Evolutionary conservation across 2,113 vertebrate species (phyloP), one percentile per base, ranked within the genome.

Genomic region (Hypocryptadius cinnamomeus): DNA sequence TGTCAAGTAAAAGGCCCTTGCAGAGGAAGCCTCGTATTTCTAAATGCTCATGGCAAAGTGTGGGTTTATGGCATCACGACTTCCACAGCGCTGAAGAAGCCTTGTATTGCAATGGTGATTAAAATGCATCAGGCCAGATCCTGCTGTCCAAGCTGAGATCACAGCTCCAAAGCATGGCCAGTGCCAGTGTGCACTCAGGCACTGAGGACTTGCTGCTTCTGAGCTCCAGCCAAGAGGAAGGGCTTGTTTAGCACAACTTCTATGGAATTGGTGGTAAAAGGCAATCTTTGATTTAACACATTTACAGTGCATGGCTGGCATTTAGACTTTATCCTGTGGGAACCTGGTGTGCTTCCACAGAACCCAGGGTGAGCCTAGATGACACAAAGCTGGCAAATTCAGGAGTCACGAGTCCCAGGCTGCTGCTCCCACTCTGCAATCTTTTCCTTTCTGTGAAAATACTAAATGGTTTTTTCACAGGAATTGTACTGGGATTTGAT

Each of bases 51-150:
- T 8, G 74, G 74, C 2, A 8, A 54, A 17, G 27, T 22, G 15
- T 15, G 42, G 1, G 18, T 54, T 74, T 42, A 7, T 11, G 65
- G 50, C 51, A 66, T 5, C 2, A 4, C 0, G 0, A 20, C 33
- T 72, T 30, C 53, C 66, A 50, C 28, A 51, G 66, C n/a, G 5
- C 25, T 44, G 40, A 33, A 54, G 23, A 3, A 17, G 44, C 35
- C 20, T 39, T 31, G 51, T 8, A 10, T 1, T 47, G 51, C 56
- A 33, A 18, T 4, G 31, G 33, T 8, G 27, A 69, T 22, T 33
- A 27, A 81, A 79, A 54, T 1, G 8, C 35, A 11, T 4, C 0
- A 3, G 77, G 64, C 27, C 60, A 81, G 88, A 12, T 31, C 51
- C 47, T 84, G 30, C 68, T 63, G 50, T 23, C 64, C 5, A 3